phyloP scores from a whole-genome alignment of 2,113 vertebrate species.

The Xyrauchen texanus region DNA sequence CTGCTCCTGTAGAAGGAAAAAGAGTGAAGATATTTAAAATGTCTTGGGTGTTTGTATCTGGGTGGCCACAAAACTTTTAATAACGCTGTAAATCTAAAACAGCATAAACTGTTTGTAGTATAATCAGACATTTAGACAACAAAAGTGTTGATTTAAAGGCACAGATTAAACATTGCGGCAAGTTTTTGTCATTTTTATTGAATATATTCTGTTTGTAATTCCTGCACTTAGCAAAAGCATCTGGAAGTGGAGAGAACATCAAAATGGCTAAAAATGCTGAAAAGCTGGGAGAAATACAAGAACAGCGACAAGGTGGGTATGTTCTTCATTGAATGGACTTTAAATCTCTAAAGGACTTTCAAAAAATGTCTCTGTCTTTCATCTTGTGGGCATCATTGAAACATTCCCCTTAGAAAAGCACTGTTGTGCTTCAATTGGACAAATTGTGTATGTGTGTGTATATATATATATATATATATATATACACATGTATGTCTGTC shows the following conservation, averaged over 20 bases:
- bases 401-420: too few relatives aligned
- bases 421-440: too few relatives aligned
- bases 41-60: too few relatives aligned
- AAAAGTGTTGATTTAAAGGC: too few relatives aligned
- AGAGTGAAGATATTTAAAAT: background rate
- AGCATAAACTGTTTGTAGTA: background rate
- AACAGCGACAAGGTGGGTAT: constrained; percentile 90
- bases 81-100: background rate
- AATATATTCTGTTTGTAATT: constrained; percentile 29
- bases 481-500: background rate
- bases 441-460: too few relatives aligned
- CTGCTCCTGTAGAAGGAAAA: too few relatives aligned
- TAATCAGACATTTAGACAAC: too few relatives aligned
- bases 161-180: background rate
- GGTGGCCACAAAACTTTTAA: background rate
- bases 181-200: background rate
- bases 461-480: too few relatives aligned
- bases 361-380: background rate
- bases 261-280: constrained; percentile 99
- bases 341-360: too few relatives aligned
- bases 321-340: background rate
- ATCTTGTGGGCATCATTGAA: background rate
- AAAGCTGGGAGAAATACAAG: constrained; percentile 98
- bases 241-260: constrained; percentile 88
- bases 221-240: constrained; percentile 85